Conservation (phyloP, 2,797 vertebrate genomes). For the Morelia viridis region DNA sequence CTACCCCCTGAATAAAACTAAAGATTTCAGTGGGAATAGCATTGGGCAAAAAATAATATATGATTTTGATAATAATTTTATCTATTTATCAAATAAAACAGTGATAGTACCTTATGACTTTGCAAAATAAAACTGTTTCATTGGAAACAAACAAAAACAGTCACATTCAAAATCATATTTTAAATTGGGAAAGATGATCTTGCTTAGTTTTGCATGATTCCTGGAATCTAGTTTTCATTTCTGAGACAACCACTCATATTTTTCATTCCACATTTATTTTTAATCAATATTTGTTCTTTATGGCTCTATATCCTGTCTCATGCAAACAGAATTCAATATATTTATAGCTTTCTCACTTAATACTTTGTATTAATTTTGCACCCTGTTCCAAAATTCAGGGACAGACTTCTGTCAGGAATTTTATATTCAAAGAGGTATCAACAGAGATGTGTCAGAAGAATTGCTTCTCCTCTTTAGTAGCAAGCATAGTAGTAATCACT, state of each 20-base stretch:
- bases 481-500: not conserved
- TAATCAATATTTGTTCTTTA: not conserved
- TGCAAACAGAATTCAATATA: not conserved
- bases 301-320: not conserved
- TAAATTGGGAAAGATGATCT: not conserved
- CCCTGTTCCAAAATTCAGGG: not conserved
- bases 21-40: not conserved
- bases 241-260: not conserved
- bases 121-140: not conserved
- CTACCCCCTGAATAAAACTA: not conserved
- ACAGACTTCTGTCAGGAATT: not conserved
- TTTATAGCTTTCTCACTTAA: not conserved
- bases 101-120: not conserved
- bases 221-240: not conserved
- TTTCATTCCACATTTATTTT: not conserved
- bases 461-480: not conserved
- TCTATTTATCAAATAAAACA: not conserved
- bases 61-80: not conserved
- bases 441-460: not conserved
- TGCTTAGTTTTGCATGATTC: not conserved
- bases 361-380: not conserved
- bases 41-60: not conserved
- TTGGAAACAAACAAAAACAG: not conserved
- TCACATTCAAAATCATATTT: not conserved
- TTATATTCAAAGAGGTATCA: not conserved